Percentiles rank a stretch among this genome's conserved stretches.
phyloP scores from a whole-genome alignment of 2,113 vertebrate species.

The Galeopterus variegatus region DNA sequence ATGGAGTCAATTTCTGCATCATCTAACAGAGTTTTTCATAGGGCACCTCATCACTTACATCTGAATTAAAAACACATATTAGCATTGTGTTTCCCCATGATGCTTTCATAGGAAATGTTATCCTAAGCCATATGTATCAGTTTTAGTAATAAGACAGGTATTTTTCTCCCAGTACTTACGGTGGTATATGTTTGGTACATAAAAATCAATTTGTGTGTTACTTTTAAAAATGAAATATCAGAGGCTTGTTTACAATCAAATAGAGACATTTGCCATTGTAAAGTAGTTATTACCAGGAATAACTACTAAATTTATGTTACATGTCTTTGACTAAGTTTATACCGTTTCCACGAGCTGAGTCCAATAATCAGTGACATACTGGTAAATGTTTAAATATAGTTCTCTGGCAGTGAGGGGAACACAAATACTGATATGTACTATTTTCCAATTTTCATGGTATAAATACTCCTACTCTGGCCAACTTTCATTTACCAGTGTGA shows the following conservation, averaged over 20 bases:
- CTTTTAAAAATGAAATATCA: conserved; percentile 32
- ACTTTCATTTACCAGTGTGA: neutral
- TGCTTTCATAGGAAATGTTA: conserved; percentile 5
- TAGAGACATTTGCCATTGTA: neutral
- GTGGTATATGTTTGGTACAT: neutral
- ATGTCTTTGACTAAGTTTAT: neutral
- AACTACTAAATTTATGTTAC: neutral
- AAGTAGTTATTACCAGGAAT: neutral
- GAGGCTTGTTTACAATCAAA: neutral
- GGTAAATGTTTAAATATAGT: neutral
- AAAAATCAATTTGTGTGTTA: neutral
- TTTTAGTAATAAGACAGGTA: neutral
- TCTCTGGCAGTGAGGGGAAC: neutral
- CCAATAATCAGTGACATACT: neutral
- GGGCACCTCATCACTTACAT: neutral
- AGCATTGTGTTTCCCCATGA: neutral
- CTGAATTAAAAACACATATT: neutral
- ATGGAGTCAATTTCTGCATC: neutral
- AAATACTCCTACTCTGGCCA: neutral
- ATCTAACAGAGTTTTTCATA: neutral
- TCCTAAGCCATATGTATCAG: neutral
- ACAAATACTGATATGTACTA: neutral
- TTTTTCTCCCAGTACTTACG: neutral
- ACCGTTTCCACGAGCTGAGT: neutral
- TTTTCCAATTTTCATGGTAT: neutral